Base-by-base conservation (phyloP, 2,888 invertebrate genomes). In the Ypsolopha sequella region DNA sequence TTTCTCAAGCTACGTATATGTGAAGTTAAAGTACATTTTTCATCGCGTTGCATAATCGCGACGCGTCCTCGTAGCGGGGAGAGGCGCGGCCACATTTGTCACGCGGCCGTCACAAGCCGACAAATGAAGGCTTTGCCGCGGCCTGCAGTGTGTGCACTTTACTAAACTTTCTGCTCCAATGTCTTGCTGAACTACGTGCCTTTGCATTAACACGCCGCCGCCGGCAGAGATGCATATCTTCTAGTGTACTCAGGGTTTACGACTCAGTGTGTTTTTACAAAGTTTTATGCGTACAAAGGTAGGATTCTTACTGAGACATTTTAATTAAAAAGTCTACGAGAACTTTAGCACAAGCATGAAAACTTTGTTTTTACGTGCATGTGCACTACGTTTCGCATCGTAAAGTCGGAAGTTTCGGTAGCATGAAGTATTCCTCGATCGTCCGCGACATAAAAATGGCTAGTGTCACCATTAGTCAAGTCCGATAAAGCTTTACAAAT, bases 51-150 rank as follows among this genome's bases (percentile, higher is more conserved):
- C 72, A 79, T 80, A 80, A 80, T 79, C 70, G 73, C 63, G 61
- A 62, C 58, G 65, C 67, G 71, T 66, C 66, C 70, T 63, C 70
- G 66, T 64, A 61, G 62, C 54, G 54, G 53, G 64, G 58, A 76
- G 75, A 80, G 77, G 70, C 69, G 67, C 73, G 80, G 80, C 77
- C 78, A 80, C 81, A 86, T 87, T 87, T 87, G 85, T 87, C 87
- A 85, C 78, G 70, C 74, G 74, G 73, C 68, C 78, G 84, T 85
- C 85, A 87, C 71, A 72, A 79, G 81, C 72, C 85, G 84, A 87
- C 87, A 87, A 86, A 87, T 87, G 86, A 87, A 84, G 85, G 84
- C 85, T 81, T 84, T 80, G 76, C 80, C 70, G 72, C 74, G 76
- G 70, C 71, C 75, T 76, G 77, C 73, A 81, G 84, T 81, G 80